phyloP scores from a whole-genome alignment of 1,140 invertebrate species.

The Brachionus sp. region DNA sequence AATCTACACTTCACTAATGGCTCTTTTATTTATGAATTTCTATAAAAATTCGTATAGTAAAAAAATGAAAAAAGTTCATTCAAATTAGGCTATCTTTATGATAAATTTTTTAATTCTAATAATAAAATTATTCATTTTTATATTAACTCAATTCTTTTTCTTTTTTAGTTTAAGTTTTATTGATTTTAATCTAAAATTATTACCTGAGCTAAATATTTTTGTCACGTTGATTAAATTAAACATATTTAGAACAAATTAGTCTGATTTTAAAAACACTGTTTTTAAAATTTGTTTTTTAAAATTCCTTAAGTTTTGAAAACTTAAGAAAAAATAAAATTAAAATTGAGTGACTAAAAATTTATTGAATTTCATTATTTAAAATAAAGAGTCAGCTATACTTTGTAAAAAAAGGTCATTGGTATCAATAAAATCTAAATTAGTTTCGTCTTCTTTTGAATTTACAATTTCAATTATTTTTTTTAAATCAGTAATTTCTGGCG shows the following conservation, averaged over 20 bases:
- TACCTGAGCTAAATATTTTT: no score
- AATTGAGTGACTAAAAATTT: no score
- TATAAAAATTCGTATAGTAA: slow-evolving; percentile 8
- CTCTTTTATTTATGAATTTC: slow-evolving; percentile 10
- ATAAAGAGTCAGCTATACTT: not conserved
- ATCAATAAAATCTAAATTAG: not conserved
- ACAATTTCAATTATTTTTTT: not conserved
- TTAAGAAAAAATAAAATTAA: no score
- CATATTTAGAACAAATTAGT: no score
- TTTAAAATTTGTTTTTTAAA: no score
- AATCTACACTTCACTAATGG: slow-evolving; percentile 7
- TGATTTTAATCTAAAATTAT: not conserved
- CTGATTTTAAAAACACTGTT: no score
- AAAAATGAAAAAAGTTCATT: not conserved
- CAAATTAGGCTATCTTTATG: not conserved
- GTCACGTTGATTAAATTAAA: no score
- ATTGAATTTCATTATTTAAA: not conserved
- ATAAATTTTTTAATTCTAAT: not conserved
- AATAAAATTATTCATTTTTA: not conserved
- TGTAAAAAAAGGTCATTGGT: not conserved
- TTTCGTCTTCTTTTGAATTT: not conserved
- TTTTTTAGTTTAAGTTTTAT: not conserved
- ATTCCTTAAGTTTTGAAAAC: no score
- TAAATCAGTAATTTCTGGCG: not conserved
- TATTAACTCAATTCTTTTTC: not conserved